Evolutionary conservation across 1,140 invertebrate genomes (phyloP).

Genomic region (Brachionus paranguensis): DNA sequence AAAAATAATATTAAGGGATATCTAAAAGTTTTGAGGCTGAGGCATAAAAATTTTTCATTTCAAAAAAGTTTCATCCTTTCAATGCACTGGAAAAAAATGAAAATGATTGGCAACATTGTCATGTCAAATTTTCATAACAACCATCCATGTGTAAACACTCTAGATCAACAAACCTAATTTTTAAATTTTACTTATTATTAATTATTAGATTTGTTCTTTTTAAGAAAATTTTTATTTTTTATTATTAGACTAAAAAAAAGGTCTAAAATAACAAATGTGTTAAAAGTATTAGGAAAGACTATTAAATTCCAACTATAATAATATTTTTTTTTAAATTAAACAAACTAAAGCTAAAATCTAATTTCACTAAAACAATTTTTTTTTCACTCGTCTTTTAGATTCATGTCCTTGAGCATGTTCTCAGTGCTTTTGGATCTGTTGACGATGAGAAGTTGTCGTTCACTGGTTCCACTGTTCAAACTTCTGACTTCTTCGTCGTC

Average conservation of each 20-base stretch:
- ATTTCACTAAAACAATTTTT: not conserved
- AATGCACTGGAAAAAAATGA: too few species aligned
- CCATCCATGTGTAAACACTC: too few species aligned
- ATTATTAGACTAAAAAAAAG: not conserved
- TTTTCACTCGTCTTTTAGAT: not conserved
- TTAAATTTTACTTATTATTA: too few species aligned
- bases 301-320: not conserved
- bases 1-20: too few species aligned
- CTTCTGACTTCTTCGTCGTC: conserved; percentile 41
- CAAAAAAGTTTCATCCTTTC: too few species aligned
- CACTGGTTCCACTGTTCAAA: not conserved
- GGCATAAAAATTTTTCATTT: too few species aligned
- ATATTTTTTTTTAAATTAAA: not conserved
- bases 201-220: not conserved
- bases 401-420: conserved; percentile 8
- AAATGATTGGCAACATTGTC: too few species aligned
- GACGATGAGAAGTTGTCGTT: not conserved
- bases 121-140: too few species aligned
- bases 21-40: too few species aligned
- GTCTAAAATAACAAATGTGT: not conserved
- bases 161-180: too few species aligned
- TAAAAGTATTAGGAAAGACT: not conserved
- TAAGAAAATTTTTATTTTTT: not conserved
- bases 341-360: not conserved
- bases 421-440: conserved; percentile 27